A percentile compares a stretch with the other conserved stretches of the same genome.
phyloP scores from a whole-genome alignment of 1,140 invertebrate genomes.

The Leucophenga varia region DNA sequence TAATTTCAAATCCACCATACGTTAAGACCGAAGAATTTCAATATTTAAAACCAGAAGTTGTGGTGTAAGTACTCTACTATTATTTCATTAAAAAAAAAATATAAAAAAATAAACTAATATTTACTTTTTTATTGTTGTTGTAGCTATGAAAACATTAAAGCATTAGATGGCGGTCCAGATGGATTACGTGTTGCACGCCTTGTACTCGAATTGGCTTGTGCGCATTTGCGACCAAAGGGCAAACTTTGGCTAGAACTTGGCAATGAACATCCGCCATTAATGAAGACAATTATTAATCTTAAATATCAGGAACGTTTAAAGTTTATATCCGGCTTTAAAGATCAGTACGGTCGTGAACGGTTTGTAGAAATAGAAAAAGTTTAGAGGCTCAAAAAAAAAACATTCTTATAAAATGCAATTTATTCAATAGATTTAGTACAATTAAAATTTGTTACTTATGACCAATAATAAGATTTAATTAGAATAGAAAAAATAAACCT shows the following conservation, averaged over 20 bases:
- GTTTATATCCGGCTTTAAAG: slow-evolving; percentile 59
- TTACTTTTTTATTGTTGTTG: slow-evolving; percentile 8
- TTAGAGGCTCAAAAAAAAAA: slow-evolving; percentile 24
- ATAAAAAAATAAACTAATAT: not conserved
- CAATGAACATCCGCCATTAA: slow-evolving; percentile 60
- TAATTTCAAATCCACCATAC: slow-evolving; percentile 70
- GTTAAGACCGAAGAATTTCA: slow-evolving; percentile 60
- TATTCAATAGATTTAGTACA: too few species aligned
- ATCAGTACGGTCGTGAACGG: slow-evolving; percentile 62
- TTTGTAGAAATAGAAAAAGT: slow-evolving; percentile 62
- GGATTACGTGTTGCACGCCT: slow-evolving; percentile 62
- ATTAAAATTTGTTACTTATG: too few species aligned
- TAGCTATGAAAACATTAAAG: slow-evolving; percentile 66
- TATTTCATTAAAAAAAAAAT: not conserved
- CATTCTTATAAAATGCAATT: too few species aligned
- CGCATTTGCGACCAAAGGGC: slow-evolving; percentile 58
- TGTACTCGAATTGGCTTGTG: slow-evolving; percentile 60
- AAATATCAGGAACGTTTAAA: slow-evolving; percentile 55
- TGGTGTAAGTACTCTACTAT: slow-evolving; percentile 61
- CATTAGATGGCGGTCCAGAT: slow-evolving; percentile 65
- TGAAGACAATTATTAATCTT: slow-evolving; percentile 58
- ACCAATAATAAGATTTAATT: too few species aligned
- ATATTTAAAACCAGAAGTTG: slow-evolving; percentile 63
- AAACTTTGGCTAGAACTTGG: slow-evolving; percentile 64
- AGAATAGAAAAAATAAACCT: too few species aligned